Conservation (phyloP, 2,888 invertebrate species). For the Hypsopygia costalis region DNA sequence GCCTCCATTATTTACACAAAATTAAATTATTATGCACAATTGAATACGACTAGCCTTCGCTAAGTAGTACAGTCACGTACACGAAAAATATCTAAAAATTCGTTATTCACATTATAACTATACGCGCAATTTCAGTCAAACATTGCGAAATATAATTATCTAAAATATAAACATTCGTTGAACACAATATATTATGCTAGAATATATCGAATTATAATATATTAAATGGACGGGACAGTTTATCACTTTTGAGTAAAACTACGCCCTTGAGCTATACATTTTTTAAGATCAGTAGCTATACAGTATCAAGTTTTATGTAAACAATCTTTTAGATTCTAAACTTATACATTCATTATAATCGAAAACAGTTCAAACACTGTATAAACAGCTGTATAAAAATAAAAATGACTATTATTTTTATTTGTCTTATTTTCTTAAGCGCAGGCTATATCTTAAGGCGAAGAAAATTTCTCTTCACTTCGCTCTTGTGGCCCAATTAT, state of each 20-base stretch:
- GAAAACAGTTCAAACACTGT: too few species aligned
- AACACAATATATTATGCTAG: conserved; percentile 55
- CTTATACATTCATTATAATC: too few species aligned
- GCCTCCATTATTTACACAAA: conserved; percentile 24
- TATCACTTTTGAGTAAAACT: conserved; percentile 11
- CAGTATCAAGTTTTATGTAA: too few species aligned
- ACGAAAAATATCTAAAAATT: conserved; percentile 61
- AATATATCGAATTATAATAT: conserved; percentile 16
- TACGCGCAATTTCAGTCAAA: conserved; percentile 58
- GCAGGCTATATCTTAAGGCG: too few species aligned
- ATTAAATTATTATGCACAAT: conserved; percentile 58
- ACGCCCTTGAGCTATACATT: conserved; percentile 2
- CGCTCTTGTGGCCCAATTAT: too few species aligned
- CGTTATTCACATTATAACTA: conserved; percentile 48
- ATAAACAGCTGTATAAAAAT: too few species aligned
- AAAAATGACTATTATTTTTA: too few species aligned
- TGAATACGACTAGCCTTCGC: conserved; percentile 74
- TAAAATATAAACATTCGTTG: conserved; percentile 58
- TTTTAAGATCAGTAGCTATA: too few species aligned
- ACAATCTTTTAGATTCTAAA: too few species aligned
- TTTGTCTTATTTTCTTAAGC: too few species aligned
- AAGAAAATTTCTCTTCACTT: too few species aligned
- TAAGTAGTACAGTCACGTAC: conserved; percentile 47
- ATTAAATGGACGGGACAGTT: conserved; percentile 31
- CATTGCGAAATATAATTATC: conserved; percentile 30